Base-by-base conservation (phyloP, 2,797 vertebrate species). In the Notolepis coatsorum region DNA sequence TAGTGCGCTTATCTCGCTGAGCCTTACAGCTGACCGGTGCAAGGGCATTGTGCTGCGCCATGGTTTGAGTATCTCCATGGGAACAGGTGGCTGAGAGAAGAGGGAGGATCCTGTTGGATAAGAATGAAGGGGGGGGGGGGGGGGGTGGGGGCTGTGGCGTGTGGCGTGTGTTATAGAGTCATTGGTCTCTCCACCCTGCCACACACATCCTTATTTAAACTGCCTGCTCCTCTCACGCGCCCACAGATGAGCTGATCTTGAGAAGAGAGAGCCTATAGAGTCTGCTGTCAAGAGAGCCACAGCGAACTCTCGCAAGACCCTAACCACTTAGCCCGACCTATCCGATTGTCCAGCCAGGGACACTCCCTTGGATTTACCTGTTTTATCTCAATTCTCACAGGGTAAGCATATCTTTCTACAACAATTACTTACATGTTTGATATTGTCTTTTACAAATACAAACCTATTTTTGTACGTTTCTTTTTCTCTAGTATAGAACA, bases 1-100 rank as follows among this genome's bases (percentile, higher is more conserved):
- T 65, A 69, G 63, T 79, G 64, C 59, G 66, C 86, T 88, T 88
- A 92, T 90, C 88, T 80, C 23, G 18, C 49, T 55, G 8, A 53
- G 58, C 65, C 78, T 79, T 73, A 61, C 64, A 50, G 74, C 54
- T 58, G 31, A 63, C 63, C 59, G 35, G 50, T 33, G 69, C 55
- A 56, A 71, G 64, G 61, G 33, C 67, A 62, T n/a, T 80, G 75
- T 67, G 69, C 61, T 69, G 45, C 89, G 79, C 87, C 85, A 72
- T 84, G 69, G 74, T 79, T 84, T 75, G 18, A 48, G 55, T 65
- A 84, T 92, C 85, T 85, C 92, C 88, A 90, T 90, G 89, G 90
- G 80, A 91, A 91, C 91, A 57, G 28, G 57, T 4, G 61, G 61
- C 56, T 53, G 54, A 72, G 59, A 53, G 58, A 43, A 78, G 86